Base-by-base conservation (phyloP, 2,888 invertebrate species). In the Lathronympha strigana region DNA sequence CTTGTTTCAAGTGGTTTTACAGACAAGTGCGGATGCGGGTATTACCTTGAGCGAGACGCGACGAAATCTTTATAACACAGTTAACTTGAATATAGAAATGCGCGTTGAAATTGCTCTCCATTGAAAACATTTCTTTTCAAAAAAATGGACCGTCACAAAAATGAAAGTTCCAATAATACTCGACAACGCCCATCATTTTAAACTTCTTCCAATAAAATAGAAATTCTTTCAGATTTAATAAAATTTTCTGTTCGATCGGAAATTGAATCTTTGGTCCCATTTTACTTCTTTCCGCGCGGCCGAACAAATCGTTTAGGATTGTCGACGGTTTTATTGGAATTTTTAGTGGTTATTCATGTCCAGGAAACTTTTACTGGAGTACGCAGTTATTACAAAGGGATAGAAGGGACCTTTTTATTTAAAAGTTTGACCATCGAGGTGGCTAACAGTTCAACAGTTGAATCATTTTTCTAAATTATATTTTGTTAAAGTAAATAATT, bases 221-320 rank as follows among this genome's bases (percentile, higher is more conserved):
- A 23, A 51, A 38, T 53, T 31, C 49, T 54, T 33, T 38, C 9
- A 17, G 36, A 60, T 53, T 36, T 53, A 60, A 51, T 23, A 28
- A 3, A 19, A 55, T 21, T 17, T 38, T 33, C 23, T 43, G 53
- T 38, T 47, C 15, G 60, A 66, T 66, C 67, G 61, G 63, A 72
- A 73, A 73, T 72, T 72, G 66, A 72, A 68, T 70, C 63, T 66
- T 62, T 50, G 36, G 57, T 51, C 33, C 63, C 61, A 47, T 51
- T 67, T 67, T 66, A 61, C 67, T 54, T 47, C n/a, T 64, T 61
- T 40, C 40, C 36, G 21, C 15, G 23, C 40, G 61, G 66, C 17
- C 49, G 62, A 50, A 61, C 61, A 67, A 67, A 61, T 60, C 66
- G 57, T 66, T 70, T 50, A 47, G 47, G 58, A 67, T 33, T 36